Evolutionary conservation across 64 coral and sea anemone genomes (phyloP).

Genomic region (Porites lutea): DNA sequence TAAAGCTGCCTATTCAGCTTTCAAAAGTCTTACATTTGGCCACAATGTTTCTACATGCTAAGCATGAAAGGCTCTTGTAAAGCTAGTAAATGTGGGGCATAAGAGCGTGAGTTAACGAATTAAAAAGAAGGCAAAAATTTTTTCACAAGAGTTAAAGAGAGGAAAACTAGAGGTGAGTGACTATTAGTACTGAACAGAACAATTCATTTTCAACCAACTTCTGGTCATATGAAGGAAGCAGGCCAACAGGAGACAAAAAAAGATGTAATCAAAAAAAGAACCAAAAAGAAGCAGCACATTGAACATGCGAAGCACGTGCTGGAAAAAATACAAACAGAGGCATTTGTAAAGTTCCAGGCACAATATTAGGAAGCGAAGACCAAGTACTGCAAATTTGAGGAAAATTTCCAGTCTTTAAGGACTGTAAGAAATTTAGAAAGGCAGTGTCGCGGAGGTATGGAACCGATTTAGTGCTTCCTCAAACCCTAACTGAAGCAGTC

Average conservation of each 20-base stretch:
- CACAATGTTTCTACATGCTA: slow-evolving; percentile 34
- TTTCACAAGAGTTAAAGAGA: slow-evolving; percentile 33
- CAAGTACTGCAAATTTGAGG: slow-evolving; percentile 62
- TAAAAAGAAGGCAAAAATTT: slow-evolving; percentile 28
- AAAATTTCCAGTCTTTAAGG: slow-evolving; percentile 69
- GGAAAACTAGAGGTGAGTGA: slow-evolving; percentile 48
- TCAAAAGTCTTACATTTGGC: slow-evolving; percentile 57
- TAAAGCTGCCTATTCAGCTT: slow-evolving; percentile 17
- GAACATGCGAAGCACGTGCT: slow-evolving; percentile 69
- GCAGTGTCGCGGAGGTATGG: slow-evolving; percentile 16
- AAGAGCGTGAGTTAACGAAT: slow-evolving; percentile 30
- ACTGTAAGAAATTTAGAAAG: slow-evolving; percentile 76
- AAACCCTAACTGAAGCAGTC: slow-evolving; percentile 43
- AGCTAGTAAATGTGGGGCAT: slow-evolving; percentile 24
- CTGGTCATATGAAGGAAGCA: slow-evolving; percentile 57
- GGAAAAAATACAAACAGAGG: slow-evolving; percentile 78
- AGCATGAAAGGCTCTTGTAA: slow-evolving; percentile 30
- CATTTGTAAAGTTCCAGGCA: slow-evolving; percentile 45
- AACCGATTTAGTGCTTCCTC: slow-evolving; percentile 2
- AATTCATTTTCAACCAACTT: slow-evolving; percentile 17
- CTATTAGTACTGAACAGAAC: slow-evolving; percentile 33
- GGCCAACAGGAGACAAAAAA: slow-evolving; percentile 72
- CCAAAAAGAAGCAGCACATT: slow-evolving; percentile 25
- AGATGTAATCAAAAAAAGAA: slow-evolving; percentile 46
- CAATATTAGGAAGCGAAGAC: slow-evolving; percentile 47